Conservation (phyloP, 2,888 invertebrate genomes). For the Epinotia ramella region DNA sequence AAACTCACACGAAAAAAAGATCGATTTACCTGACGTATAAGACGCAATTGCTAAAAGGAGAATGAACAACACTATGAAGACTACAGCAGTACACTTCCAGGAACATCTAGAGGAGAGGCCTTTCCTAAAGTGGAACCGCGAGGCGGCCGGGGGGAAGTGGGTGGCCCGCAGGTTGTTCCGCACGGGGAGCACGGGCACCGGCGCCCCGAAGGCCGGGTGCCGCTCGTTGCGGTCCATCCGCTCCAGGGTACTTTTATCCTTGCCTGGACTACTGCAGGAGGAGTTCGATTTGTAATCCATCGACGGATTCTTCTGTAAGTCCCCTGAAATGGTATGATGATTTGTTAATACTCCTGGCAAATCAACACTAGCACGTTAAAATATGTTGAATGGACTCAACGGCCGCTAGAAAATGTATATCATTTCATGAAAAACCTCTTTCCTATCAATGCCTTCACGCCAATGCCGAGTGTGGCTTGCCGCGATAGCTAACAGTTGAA, state of each 20-base stretch:
- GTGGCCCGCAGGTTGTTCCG: slow-evolving; percentile 90
- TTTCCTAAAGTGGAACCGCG: slow-evolving; percentile 94
- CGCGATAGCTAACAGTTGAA: too few relatives aligned
- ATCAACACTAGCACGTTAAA: not conserved
- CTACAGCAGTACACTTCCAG: slow-evolving; percentile 96
- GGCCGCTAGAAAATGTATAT: too few relatives aligned
- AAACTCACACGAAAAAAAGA: slow-evolving; percentile 18
- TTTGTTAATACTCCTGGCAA: not conserved
- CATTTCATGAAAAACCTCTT: too few relatives aligned
- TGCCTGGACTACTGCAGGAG: slow-evolving; percentile 93
- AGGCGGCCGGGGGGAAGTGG: slow-evolving; percentile 89
- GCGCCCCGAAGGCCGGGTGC: slow-evolving; percentile 87
- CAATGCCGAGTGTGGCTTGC: too few relatives aligned
- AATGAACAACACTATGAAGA: slow-evolving; percentile 93
- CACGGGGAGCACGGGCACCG: slow-evolving; percentile 91
- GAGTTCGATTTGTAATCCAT: slow-evolving; percentile 95
- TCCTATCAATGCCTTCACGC: too few relatives aligned
- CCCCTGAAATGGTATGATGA: slow-evolving; percentile 88
- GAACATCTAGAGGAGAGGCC: slow-evolving; percentile 94
- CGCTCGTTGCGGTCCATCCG: slow-evolving; percentile 86
- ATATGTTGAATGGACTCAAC: too few relatives aligned
- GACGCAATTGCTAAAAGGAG: slow-evolving; percentile 93
- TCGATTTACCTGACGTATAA: slow-evolving; percentile 92
- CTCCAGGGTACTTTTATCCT: slow-evolving; percentile 84
- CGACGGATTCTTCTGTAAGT: slow-evolving; percentile 93